Evolutionary conservation across 2,888 invertebrate species (phyloP), one percentile per base, ranked within the genome.

Genomic region (Heliconius charithonia): DNA sequence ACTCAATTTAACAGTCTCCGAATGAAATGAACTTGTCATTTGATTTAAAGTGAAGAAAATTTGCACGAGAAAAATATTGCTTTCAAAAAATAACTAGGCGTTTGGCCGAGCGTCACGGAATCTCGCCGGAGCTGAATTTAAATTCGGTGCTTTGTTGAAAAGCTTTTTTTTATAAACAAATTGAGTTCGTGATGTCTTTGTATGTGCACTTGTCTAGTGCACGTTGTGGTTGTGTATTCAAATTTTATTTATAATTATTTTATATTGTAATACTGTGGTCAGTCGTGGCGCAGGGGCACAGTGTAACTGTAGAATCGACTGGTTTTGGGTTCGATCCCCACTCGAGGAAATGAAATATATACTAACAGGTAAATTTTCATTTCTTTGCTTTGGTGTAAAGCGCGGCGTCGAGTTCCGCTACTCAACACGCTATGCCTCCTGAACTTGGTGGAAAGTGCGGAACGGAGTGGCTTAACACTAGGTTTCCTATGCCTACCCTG

Each of bases 111-210:
- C 37, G 59, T 59, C 59, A n/a, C n/a, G 59, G 16, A 59, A 72
- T 32, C n/a, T 72, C 59, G 56, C 72, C 59, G 37, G 71, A 51
- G 32, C 25, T 72, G 71, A 71, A 71, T 71, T 72, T 72, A n/a
- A 72, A 59, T 32, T 72, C 56, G 56, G 1, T 25, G 72, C 56
- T 72, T 59, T 59, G 72, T 32, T 56, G 0, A n/a, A 59, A 59
- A 37, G 37, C n/a, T 59, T 72, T 72, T 72, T 72, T 59, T 59
- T 72, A 59, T 37, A 37, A 37, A 72, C n/a, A 72, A 72, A 72
- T 72, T 72, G 32, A 32, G 32, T 72, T 59, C 56, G 56, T 32
- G 32, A 56, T 56, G n/a, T 22, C 56, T 72, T 72, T 72, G n/a
- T 72, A 51, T 25, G 72, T 32, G 9, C 32, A 16, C 56, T 32